phyloP scores from a whole-genome alignment of 1,140 invertebrate species.

The Orius insidiosus region DNA sequence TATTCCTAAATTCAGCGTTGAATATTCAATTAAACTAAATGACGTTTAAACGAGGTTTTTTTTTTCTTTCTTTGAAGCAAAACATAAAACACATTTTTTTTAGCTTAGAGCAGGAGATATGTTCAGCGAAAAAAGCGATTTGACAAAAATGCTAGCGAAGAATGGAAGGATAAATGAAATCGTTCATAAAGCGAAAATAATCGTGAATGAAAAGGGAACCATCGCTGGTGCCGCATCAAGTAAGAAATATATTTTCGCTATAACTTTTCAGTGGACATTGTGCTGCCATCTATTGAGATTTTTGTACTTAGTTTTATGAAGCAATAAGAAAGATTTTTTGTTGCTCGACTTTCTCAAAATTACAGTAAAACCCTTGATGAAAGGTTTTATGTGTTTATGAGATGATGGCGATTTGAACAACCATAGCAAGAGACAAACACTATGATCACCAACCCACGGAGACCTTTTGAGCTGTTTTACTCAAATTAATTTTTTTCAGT shows the following conservation, averaged over 20 bases:
- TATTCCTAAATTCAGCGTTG: constrained; percentile 52
- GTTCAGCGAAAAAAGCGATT: constrained; percentile 45
- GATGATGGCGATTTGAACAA: too few relatives aligned
- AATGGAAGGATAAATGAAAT: constrained; percentile 42
- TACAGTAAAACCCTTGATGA: too few relatives aligned
- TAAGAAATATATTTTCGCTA: constrained; percentile 24
- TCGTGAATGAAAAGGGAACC: constrained; percentile 68
- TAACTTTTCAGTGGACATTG: too few relatives aligned
- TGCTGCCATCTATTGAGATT: too few relatives aligned
- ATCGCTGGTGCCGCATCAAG: constrained; percentile 58
- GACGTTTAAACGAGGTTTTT: constrained; percentile 36
- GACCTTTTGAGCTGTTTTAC: too few relatives aligned
- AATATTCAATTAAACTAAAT: constrained; percentile 41
- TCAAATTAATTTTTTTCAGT: too few relatives aligned
- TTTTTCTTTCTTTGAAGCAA: neutral
- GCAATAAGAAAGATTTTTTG: too few relatives aligned
- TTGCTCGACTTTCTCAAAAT: too few relatives aligned
- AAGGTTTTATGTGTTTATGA: too few relatives aligned
- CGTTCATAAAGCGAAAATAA: constrained; percentile 66
- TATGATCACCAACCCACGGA: too few relatives aligned
- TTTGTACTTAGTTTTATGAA: too few relatives aligned
- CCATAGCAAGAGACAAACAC: too few relatives aligned
- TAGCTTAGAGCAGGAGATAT: constrained; percentile 49
- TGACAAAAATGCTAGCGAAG: constrained; percentile 41
- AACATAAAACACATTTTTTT: constrained; percentile 17